Evolutionary conservation across 2,797 vertebrate genomes (phyloP), one percentile per base, ranked within the genome.

Genomic region (Nannoperca australis): DNA sequence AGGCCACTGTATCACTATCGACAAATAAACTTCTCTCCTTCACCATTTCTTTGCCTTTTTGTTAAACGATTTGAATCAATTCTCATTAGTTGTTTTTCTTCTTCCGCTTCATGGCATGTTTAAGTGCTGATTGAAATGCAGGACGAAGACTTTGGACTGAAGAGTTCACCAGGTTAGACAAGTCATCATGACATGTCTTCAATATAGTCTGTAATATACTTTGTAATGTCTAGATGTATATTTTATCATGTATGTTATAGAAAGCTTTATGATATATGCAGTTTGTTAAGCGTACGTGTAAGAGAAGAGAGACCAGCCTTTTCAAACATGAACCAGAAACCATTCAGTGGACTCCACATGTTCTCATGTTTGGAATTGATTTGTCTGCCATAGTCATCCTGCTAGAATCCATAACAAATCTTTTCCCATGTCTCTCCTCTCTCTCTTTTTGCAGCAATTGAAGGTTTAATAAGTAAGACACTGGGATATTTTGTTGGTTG

Each of bases 401-500:
- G 83, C 85, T 88, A 78, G 60, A 82, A 85, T 84, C 91, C 93
- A 93, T 94, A 93, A 95, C 92, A 87, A 86, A 85, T 90, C 84
- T 86, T 83, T 88, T 79, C 70, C 84, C 90, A 93, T 94, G 85
- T 95, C 78, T 95, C 91, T 94, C 91, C 85, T 90, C 85, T 92
- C 85, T 91, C 85, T 88, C 87, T 94, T 89, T 90, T 93, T 94
- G 95, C 95, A 96, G 95, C 95, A 95, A 95, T 96, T 95, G 95
- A 96, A 93, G 95, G 95, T 94, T 96, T 96, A 94, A 96, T 96
- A 95, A 96, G 95, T 96, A 96, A 96, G 95, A 93, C 74, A 91
- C 73, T 86, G 84, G 90, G 84, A 89, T 89, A 89, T 88, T 84
- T 90, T 91, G 78, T 90, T 93, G 89, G 86, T 92, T 92, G 89